phyloP scores from a whole-genome alignment of 1,140 invertebrate genomes.

The Drosophila leontia region DNA sequence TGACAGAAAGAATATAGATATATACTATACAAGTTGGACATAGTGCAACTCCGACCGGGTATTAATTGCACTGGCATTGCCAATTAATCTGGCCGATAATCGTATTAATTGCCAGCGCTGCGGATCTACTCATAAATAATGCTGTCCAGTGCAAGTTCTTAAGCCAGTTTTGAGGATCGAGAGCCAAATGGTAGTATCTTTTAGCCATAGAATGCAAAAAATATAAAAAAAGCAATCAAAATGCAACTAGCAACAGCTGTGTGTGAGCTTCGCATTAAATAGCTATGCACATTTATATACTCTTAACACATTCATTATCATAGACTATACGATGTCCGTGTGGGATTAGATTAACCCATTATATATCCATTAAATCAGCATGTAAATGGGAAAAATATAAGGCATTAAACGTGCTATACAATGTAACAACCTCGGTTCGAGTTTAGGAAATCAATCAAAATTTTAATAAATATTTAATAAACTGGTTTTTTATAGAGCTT shows the following conservation, averaged over 20 bases:
- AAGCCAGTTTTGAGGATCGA: constrained; percentile 11
- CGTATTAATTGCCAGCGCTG: constrained; percentile 63
- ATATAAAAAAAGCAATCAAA: constrained; percentile 43
- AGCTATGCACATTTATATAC: not conserved
- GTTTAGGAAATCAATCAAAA: not conserved
- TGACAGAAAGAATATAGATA: constrained; percentile 1
- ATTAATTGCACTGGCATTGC: constrained; percentile 70
- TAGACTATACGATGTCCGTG: constrained; percentile 8
- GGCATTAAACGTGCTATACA: not conserved
- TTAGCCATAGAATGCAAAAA: constrained; percentile 30
- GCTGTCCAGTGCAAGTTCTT: constrained; percentile 5
- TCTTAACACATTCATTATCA: constrained; percentile 1
- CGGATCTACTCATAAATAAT: constrained; percentile 50
- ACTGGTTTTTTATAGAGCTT: not conserved
- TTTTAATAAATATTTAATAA: not conserved
- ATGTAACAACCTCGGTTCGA: not conserved
- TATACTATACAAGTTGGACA: constrained; percentile 6
- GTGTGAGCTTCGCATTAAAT: constrained; percentile 9
- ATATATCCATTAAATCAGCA: constrained; percentile 13
- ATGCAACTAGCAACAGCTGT: constrained; percentile 34
- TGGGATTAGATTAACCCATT: not conserved
- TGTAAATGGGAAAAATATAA: constrained; percentile 7
- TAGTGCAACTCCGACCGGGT: constrained; percentile 25
- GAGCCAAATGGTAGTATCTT: constrained; percentile 11
- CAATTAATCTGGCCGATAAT: constrained; percentile 79